Base-by-base conservation (phyloP, 2,888 invertebrate species). In the Chrysomela aeneicollis region DNA sequence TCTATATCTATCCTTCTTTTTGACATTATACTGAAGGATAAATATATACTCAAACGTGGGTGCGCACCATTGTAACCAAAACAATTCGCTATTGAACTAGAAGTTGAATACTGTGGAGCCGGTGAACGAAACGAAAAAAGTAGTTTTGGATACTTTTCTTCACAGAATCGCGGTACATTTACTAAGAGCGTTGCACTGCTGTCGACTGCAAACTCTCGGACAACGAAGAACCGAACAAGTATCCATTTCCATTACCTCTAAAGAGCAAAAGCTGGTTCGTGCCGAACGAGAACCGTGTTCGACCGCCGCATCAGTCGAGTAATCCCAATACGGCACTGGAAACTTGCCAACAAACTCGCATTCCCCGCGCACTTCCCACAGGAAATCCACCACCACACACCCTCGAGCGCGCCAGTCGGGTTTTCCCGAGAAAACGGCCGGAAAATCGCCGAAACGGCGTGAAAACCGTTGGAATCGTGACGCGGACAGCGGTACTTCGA, bases 231-330 rank as follows among this genome's bases (percentile, higher is more conserved):
- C 32, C 3, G 18, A 4, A 32, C 17, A n/a, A 30, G 46, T 10
- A 22, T 10, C 30, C 59, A 64, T 64, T 63, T 10, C 47, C 59
- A 64, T 64, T 63, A 71, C 70, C 72, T 72, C 50, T 73, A 72
- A 73, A 72, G 71, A 72, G 72, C 69, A 69, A 70, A 66, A 71
- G 66, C 64, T 59, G 59, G 32, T 63, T 67, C 71, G 73, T 70
- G 70, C 59, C 54, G 59, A 68, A 67, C 63, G 71, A 66, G 72
- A 74, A 71, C 73, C 74, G 73, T 74, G 73, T 71, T 65, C 67
- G 71, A 68, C 71, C 73, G 72, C 76, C 71, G 74, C 75, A 75
- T 76, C 72, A 70, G 70, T 71, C 70, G 46, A 57, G 68, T 70
- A 57, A 64, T 69, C 65, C 66, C 60, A 58, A 64, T 51, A 62